Conservation (phyloP, 1,140 invertebrate species). For the Papilio dardanus region DNA sequence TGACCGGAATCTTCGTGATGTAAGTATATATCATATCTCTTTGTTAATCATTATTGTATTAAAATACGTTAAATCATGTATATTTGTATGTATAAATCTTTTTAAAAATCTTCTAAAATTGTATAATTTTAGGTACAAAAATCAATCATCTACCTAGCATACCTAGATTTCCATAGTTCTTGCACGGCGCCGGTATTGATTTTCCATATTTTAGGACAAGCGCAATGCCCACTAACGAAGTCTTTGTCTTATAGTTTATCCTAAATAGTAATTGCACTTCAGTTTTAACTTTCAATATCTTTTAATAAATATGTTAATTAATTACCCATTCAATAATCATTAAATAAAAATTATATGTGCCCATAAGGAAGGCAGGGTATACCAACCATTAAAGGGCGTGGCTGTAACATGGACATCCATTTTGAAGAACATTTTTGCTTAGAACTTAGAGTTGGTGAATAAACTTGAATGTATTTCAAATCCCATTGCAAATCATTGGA, state of each 20-base stretch:
- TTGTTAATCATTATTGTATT: not conserved
- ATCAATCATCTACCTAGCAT: not conserved
- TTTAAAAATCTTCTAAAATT: not conserved
- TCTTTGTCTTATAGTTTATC: not conserved
- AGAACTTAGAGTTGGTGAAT: not conserved
- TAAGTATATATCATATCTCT: constrained; percentile 39
- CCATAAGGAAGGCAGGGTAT: not conserved
- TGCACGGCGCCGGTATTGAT: not conserved
- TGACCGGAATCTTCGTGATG: constrained; percentile 71
- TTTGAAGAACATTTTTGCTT: not conserved
- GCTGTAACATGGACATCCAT: not conserved
- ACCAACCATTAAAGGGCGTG: constrained; percentile 19
- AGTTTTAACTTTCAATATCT: not conserved
- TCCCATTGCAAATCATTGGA: not conserved
- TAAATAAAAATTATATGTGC: not conserved
- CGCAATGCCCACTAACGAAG: not conserved
- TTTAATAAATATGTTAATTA: not conserved
- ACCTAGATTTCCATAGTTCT: not conserved
- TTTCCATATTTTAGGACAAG: constrained; percentile 2
- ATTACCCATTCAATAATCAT: not conserved
- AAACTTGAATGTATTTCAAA: not conserved
- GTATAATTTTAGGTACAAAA: not conserved
- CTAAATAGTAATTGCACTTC: not conserved
- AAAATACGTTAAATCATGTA: not conserved
- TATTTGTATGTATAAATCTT: not conserved